Evolutionary conservation across 2,113 vertebrate genomes (phyloP).

Genomic region (Pachycephala philippinensis): DNA sequence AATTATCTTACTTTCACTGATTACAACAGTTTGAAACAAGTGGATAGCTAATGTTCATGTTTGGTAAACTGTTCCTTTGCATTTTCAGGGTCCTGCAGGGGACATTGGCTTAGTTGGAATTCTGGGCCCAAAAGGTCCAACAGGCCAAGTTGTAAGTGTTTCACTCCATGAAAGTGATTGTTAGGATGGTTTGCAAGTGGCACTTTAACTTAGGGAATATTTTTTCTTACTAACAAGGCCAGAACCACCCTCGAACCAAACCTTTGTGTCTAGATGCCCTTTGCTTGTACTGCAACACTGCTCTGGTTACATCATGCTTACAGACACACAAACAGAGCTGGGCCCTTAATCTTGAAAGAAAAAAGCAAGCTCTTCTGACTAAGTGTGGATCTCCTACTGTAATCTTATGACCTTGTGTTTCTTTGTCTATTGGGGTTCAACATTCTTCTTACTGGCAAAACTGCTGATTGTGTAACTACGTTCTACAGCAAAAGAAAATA

Average conservation of each 20-base stretch:
- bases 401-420: neutral
- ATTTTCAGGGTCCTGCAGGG: slow-evolving; percentile 85
- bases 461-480: neutral
- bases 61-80: neutral
- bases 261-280: neutral
- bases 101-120: slow-evolving; percentile 83
- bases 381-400: neutral
- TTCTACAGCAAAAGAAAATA: neutral
- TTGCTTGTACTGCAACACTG: neutral
- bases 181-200: neutral
- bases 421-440: neutral
- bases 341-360: neutral
- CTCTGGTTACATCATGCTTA: neutral
- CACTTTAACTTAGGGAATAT: neutral
- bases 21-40: neutral
- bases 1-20: neutral
- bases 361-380: neutral
- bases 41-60: neutral
- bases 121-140: slow-evolving; percentile 87
- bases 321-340: neutral
- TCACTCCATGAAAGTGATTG: neutral
- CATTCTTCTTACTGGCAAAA: neutral
- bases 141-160: slow-evolving; percentile 83
- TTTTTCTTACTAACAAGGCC: neutral
- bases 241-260: neutral